phyloP scores from a whole-genome alignment of 2,797 vertebrate species.

The Rhynchotus rufescens region DNA sequence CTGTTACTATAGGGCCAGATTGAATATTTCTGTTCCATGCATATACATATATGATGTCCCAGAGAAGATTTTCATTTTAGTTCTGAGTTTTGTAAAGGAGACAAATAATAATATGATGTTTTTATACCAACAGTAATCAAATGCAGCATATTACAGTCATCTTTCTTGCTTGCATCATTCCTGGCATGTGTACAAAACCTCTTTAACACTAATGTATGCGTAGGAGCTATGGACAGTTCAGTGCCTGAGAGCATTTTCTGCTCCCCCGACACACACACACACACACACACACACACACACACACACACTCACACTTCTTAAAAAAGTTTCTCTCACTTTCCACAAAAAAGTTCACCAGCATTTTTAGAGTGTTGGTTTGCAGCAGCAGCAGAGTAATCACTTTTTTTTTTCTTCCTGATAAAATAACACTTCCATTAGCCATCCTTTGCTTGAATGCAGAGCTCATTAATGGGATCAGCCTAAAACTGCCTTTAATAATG shows the following conservation, averaged over 20 bases:
- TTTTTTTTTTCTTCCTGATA: background rate
- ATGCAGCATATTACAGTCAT: constrained; percentile 20
- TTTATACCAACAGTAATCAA: constrained; percentile 45
- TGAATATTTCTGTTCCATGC: background rate
- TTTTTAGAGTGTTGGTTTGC: background rate
- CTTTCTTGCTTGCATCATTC: background rate
- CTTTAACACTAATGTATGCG: constrained; percentile 12
- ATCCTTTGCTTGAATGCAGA: background rate
- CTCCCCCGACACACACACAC: background rate
- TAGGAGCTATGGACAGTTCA: background rate
- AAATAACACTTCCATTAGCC: background rate
- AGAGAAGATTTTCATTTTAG: background rate
- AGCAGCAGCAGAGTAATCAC: background rate
- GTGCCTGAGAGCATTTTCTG: background rate
- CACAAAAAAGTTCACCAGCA: background rate
- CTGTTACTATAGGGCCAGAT: background rate
- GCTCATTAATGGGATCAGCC: background rate
- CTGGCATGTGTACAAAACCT: background rate
- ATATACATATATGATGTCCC: background rate
- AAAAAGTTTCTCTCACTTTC: background rate
- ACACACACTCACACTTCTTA: background rate
- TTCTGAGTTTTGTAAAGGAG: constrained; percentile 3
- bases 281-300: background rate
- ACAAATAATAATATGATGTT: constrained; percentile 26
- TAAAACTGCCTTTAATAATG: background rate